Evolutionary conservation across 2,888 invertebrate genomes (phyloP).

Genomic region (Schrankia costaestrigalis): DNA sequence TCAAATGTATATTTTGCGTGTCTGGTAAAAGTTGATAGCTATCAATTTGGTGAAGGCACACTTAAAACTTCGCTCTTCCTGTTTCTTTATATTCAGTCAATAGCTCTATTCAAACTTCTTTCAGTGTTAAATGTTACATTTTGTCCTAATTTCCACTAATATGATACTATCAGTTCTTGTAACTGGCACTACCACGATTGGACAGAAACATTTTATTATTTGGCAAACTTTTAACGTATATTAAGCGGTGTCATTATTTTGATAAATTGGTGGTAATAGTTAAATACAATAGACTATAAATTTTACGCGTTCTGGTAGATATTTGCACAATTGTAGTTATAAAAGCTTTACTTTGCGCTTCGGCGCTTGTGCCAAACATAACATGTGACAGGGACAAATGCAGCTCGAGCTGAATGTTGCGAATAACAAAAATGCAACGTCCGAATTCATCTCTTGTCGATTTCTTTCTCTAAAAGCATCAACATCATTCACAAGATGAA

Average conservation of each 20-base stretch:
- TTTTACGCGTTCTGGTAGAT: no score
- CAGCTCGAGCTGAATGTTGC: no score
- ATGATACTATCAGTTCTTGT: slow-evolving; percentile 19
- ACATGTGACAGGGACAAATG: no score
- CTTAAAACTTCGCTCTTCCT: slow-evolving; percentile 37
- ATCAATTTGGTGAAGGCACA: slow-evolving; percentile 36
- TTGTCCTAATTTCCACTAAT: slow-evolving; percentile 25
- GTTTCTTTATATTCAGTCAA: slow-evolving; percentile 29
- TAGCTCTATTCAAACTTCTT: slow-evolving; percentile 37
- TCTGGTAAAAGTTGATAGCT: slow-evolving; percentile 37
- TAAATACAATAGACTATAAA: no score
- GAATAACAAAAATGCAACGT: no score
- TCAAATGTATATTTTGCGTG: slow-evolving; percentile 43
- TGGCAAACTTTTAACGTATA: slow-evolving; percentile 4
- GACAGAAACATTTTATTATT: slow-evolving; percentile 8
- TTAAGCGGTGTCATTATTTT: slow-evolving; percentile 1
- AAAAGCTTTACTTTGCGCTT: no score
- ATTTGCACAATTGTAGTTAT: no score
- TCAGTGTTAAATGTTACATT: slow-evolving; percentile 24
- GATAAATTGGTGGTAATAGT: no score
- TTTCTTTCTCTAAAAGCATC: no score
- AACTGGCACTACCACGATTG: slow-evolving; percentile 25
- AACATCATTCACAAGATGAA: no score
- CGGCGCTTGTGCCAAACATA: no score
- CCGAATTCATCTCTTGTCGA: no score